These are phyloP conservation scores for Prosapia bicincta DNA, from an alignment of 2,888 invertebrate species.

Conservation along the genomic window DNA sequence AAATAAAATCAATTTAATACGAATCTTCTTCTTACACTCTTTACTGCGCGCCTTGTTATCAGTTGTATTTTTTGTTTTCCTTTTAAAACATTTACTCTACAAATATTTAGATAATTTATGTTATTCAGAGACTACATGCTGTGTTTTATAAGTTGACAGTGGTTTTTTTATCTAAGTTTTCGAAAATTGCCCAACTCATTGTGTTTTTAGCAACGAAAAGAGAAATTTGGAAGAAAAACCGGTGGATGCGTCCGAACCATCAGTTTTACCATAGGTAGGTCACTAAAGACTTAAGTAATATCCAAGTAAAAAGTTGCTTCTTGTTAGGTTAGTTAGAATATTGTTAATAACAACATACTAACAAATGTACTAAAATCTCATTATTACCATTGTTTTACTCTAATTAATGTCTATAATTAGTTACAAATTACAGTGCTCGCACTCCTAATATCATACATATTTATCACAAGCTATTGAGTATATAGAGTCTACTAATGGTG, in stretches of 20 bases:
- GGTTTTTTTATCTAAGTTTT: neutral
- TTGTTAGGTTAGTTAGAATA: no score
- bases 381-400: no score
- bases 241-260: conserved; percentile 20
- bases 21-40: neutral
- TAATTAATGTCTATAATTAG: no score
- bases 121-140: neutral
- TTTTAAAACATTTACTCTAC: neutral
- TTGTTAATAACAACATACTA: no score
- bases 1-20: neutral
- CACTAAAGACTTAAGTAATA: no score
- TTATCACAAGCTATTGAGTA: no score
- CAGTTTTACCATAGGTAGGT: conserved; percentile 24
- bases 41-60: neutral
- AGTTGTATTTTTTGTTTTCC: neutral
- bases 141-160: neutral
- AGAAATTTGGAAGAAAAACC: conserved; percentile 21
- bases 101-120: no score
- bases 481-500: no score
- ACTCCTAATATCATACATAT: no score
- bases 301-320: no score
- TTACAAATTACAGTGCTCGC: no score
- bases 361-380: no score
- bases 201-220: conserved; percentile 5
- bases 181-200: neutral